Conservation (phyloP, 2,888 invertebrate genomes). For the Mycalesis mineus region DNA sequence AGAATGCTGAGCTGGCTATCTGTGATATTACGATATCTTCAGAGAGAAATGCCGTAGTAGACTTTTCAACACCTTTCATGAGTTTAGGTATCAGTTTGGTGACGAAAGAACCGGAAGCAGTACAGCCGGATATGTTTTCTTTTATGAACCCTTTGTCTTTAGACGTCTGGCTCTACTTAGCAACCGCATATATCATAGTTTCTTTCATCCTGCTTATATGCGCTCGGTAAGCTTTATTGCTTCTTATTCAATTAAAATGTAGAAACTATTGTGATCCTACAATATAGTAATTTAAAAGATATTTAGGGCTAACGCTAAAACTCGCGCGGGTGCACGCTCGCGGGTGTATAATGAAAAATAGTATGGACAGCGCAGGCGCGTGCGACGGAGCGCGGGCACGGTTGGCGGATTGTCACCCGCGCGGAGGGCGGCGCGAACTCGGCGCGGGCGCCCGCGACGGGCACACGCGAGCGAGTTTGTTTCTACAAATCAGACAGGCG, state of each 20-base stretch:
- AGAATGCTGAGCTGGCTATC: constrained; percentile 95
- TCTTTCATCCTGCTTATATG: constrained; percentile 89
- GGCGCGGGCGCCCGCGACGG: too few relatives aligned
- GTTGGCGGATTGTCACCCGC: too few relatives aligned
- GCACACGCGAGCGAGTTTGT: too few relatives aligned
- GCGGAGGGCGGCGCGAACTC: too few relatives aligned
- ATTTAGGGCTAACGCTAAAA: too few relatives aligned
- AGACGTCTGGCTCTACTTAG: constrained; percentile 92
- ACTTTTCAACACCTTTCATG: constrained; percentile 98
- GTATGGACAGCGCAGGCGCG: too few relatives aligned
- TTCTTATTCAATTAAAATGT: not conserved
- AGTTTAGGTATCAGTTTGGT: constrained; percentile 93
- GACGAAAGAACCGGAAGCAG: constrained; percentile 85
- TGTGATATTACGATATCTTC: constrained; percentile 97
- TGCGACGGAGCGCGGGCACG: too few relatives aligned
- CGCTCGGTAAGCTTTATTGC: constrained; percentile 78
- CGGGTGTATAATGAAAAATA: too few relatives aligned
- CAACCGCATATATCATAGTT: constrained; percentile 89
- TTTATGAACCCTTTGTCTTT: constrained; percentile 90
- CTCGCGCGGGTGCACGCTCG: too few relatives aligned
- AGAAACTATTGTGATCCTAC: too few relatives aligned
- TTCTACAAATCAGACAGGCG: too few relatives aligned
- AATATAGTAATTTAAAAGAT: too few relatives aligned
- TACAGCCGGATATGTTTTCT: constrained; percentile 89
- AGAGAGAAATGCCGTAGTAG: constrained; percentile 89